Evolutionary conservation across 2,797 vertebrate species (phyloP).

Genomic region (Lindbergichthys nudifrons): DNA sequence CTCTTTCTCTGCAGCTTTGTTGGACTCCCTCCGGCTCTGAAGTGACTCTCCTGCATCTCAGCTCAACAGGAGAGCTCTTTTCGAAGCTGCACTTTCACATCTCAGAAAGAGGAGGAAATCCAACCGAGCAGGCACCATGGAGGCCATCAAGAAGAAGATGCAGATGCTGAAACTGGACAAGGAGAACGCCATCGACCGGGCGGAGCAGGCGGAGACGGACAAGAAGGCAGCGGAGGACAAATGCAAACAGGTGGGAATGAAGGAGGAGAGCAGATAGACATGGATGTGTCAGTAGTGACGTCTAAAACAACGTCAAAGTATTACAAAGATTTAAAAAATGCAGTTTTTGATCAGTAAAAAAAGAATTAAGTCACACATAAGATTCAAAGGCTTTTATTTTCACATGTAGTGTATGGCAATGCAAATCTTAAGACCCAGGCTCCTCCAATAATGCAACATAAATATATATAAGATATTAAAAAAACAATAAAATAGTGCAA

Average conservation of each 20-base stretch:
- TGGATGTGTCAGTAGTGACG: neutral
- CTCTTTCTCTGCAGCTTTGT: slow-evolving; percentile 48
- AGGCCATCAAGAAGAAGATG: slow-evolving; percentile 99
- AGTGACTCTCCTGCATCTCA: slow-evolving; percentile 43
- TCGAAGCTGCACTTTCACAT: slow-evolving; percentile 40
- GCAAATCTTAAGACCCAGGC: no score
- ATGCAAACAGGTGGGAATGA: slow-evolving; percentile 90
- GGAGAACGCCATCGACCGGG: slow-evolving; percentile 95
- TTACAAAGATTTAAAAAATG: neutral
- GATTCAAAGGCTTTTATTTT: no score
- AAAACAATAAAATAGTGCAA: no score
- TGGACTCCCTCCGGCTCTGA: slow-evolving; percentile 7
- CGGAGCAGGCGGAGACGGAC: slow-evolving; percentile 94
- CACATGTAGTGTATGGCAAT: no score
- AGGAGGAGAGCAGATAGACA: neutral
- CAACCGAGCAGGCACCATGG: slow-evolving; percentile 83
- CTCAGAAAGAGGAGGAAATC: slow-evolving; percentile 15
- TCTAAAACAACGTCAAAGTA: neutral
- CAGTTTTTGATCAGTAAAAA: neutral
- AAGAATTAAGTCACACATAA: no score
- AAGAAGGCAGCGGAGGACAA: slow-evolving; percentile 94
- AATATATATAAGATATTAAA: no score
- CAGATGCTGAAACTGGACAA: slow-evolving; percentile 97
- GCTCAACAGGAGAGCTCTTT: slow-evolving; percentile 22
- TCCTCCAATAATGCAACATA: no score